A percentile compares a stretch with the other conserved stretches of the same genome.
Evolutionary conservation across 2,888 invertebrate species (phyloP).

Genomic region (Dryobotodes eremita): DNA sequence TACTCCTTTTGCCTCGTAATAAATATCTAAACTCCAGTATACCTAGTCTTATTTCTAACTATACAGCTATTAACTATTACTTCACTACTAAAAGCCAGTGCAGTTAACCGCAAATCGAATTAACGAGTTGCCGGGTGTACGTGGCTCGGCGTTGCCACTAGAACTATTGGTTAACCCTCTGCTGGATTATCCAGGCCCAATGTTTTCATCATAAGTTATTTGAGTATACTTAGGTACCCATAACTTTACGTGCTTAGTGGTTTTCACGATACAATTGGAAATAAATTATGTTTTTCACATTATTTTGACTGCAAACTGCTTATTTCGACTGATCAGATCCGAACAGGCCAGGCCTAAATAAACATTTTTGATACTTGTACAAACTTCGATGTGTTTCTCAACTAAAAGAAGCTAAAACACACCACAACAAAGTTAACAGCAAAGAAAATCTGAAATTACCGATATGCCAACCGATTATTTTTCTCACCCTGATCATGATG

Average conservation of each 20-base stretch:
- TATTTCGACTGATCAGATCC: too few relatives aligned
- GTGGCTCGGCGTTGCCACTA: conserved; percentile 33
- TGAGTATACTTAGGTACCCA: neutral
- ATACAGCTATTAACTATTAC: conserved; percentile 10
- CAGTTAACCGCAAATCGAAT: conserved; percentile 62
- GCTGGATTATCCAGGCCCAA: conserved; percentile 1
- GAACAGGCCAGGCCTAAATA: too few relatives aligned
- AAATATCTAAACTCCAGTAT: neutral
- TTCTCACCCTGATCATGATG: neutral
- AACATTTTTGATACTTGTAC: neutral
- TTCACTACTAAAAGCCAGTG: conserved; percentile 56
- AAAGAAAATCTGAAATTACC: neutral
- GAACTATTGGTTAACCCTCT: conserved; percentile 8
- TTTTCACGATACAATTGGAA: neutral
- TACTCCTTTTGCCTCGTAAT: neutral
- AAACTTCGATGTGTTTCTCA: neutral
- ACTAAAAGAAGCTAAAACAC: neutral
- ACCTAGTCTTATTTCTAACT: neutral
- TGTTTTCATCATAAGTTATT: conserved; percentile 15
- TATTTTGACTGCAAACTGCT: neutral
- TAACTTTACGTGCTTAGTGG: neutral
- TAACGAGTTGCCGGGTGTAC: conserved; percentile 48
- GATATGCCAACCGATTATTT: neutral
- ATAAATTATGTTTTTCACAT: neutral
- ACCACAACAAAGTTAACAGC: neutral